Conservation (phyloP, 1,140 invertebrate genomes). For the Tachypleus tridentatus region DNA sequence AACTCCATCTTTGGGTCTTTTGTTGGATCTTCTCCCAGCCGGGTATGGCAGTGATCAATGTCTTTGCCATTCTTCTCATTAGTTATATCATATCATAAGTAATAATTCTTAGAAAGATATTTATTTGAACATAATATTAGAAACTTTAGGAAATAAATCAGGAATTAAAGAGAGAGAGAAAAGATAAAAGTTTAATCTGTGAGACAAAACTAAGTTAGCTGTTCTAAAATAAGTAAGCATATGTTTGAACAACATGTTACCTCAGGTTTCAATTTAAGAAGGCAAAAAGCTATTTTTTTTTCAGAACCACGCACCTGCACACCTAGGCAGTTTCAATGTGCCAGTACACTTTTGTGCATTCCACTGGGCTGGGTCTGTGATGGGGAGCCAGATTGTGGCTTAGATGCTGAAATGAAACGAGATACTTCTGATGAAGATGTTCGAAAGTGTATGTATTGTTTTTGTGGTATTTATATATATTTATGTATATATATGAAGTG, state of each 20-base stretch:
- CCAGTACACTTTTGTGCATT: conserved; percentile 47
- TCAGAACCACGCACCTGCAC: conserved; percentile 40
- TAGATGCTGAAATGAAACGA: conserved; percentile 40
- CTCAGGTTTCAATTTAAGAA: background rate
- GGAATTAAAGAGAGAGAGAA: too few relatives aligned
- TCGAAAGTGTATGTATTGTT: conserved; percentile 38
- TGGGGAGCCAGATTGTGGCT: conserved; percentile 58
- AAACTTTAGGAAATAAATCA: too few relatives aligned
- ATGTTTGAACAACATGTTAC: background rate
- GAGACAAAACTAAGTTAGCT: background rate
- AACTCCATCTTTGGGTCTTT: too few relatives aligned
- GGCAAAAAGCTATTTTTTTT: conserved; percentile 21
- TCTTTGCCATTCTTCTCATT: too few relatives aligned
- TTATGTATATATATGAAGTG: too few relatives aligned
- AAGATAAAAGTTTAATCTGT: too few relatives aligned
- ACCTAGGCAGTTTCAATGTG: conserved; percentile 60
- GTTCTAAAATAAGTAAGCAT: background rate
- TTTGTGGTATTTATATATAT: conserved; percentile 4
- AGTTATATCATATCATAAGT: too few relatives aligned
- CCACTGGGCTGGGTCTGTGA: conserved; percentile 65
- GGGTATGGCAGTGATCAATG: too few relatives aligned
- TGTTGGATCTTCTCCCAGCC: too few relatives aligned
- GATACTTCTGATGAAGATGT: conserved; percentile 47
- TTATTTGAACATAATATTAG: too few relatives aligned
- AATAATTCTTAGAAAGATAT: too few relatives aligned